Base-by-base conservation (phyloP, 2,113 vertebrate species). In the Cyphomyrus plagiostoma region DNA sequence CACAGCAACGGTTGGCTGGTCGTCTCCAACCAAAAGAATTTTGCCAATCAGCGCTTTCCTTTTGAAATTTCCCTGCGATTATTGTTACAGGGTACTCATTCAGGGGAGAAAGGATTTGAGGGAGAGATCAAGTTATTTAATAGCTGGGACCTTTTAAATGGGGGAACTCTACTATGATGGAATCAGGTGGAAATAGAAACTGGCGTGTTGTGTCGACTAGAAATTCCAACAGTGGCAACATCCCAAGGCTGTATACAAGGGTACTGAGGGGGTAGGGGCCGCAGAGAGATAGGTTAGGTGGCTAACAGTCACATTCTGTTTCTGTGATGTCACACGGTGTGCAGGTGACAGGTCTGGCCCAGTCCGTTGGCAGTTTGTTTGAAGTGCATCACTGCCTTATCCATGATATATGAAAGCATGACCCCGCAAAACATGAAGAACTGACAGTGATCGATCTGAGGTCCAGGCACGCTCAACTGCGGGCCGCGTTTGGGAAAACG, bases 111-210 rank as follows among this genome's bases (percentile, higher is more conserved):
- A 94, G 96, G 95, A 96, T 96, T 96, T 96, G 94, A 89, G 92
- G 93, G 94, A 91, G 95, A 92, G 94, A 95, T 96, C 90, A 91
- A 93, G 94, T 96, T 95, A 95, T 96, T 96, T 96, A 95, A 95
- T 95, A 94, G 93, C 92, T 89, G 91, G 94, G 95, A 92, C 92
- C 93, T 90, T 94, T 95, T 94, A 95, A 96, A 95, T 93, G 90
- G 94, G 94, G 91, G 93, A 93, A 91, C 91, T 91, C 89, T 91
- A 91, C 89, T 92, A 90, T 93, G 94, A 95, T 93, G 91, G 91
- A 90, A 93, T 90, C 90, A 46, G 90, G 91, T 94, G 95, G 95
- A 95, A 95, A 95, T 95, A 90, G 91, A 94, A 95, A 94, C 92
- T 95, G 95, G 94, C 95, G 26, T 93, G 91, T 91, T 93, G 90